phyloP scores from a whole-genome alignment of 1,140 invertebrate genomes.

The Tetragonula clypearis region DNA sequence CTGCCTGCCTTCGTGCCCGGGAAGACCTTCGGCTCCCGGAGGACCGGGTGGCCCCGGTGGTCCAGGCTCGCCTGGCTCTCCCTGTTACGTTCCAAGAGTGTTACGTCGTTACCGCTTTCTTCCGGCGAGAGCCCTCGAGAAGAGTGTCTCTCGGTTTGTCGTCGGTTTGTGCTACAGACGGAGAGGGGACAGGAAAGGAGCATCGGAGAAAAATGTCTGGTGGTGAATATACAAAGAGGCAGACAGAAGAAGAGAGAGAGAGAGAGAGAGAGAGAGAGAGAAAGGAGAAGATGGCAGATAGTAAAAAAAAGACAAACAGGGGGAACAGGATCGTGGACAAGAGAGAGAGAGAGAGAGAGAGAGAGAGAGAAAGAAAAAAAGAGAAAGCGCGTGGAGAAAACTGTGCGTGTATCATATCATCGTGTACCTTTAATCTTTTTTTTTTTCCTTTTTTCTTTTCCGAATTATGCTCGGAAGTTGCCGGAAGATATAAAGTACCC shows the following conservation, averaged over 20 bases:
- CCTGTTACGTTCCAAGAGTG: conserved; percentile 83
- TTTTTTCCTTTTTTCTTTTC: neutral
- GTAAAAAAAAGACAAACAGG: conserved; percentile 13
- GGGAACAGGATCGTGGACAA: conserved; percentile 34
- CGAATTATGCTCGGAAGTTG: neutral
- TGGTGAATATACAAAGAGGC: conserved; percentile 24
- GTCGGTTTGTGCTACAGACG: conserved; percentile 66
- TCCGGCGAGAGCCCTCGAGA: conserved; percentile 69
- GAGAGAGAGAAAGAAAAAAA: conserved; percentile 32
- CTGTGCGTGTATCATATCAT: conserved; percentile 46
- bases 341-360: conserved; percentile 36
- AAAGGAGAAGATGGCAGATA: conserved; percentile 7
- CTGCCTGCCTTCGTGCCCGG: conserved; percentile 91
- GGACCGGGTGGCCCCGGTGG: conserved; percentile 93
- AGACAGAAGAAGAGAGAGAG: conserved; percentile 20
- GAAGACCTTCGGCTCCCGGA: conserved; percentile 87
- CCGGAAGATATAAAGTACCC: neutral
- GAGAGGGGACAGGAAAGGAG: conserved; percentile 50
- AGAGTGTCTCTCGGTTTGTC: conserved; percentile 67
- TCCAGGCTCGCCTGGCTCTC: conserved; percentile 94
- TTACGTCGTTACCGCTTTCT: conserved; percentile 69
- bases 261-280: conserved; percentile 12
- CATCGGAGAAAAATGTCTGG: conserved; percentile 19
- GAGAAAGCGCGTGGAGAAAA: conserved; percentile 44
- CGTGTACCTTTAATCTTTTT: neutral